Conservation (phyloP, 2,113 vertebrate genomes). For the Cololabis saira region DNA sequence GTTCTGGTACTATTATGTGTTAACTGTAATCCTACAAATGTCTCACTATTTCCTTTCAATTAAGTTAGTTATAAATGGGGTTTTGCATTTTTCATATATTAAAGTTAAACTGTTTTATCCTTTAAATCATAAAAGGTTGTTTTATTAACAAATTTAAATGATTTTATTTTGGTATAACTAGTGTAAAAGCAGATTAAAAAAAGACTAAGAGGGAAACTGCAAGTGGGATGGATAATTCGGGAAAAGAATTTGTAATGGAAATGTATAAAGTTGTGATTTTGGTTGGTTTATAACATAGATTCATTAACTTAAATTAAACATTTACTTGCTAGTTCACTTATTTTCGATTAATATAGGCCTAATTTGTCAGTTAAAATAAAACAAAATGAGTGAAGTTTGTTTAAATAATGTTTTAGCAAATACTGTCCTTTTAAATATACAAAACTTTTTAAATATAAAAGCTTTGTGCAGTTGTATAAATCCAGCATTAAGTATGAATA, state of each 20-base stretch:
- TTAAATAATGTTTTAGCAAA: constrained; percentile 94
- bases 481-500: constrained; percentile 97
- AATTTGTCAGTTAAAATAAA: constrained; percentile 99
- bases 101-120: constrained; percentile 83
- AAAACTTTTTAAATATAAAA: constrained; percentile 91
- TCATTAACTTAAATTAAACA: constrained; percentile 93
- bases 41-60: constrained; percentile 67
- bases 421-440: constrained; percentile 91
- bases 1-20: too few relatives aligned
- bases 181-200: constrained; percentile 87
- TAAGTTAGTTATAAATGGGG: constrained; percentile 73
- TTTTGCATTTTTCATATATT: constrained; percentile 82
- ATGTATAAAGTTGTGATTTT: constrained; percentile 93
- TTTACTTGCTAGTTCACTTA: constrained; percentile 90
- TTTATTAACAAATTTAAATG: constrained; percentile 86
- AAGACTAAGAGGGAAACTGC: constrained; percentile 74
- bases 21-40: constrained; percentile 51
- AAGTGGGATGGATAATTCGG: constrained; percentile 82
- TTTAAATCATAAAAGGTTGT: constrained; percentile 90
- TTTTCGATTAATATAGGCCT: constrained; percentile 94
- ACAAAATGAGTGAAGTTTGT: constrained; percentile 93
- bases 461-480: constrained; percentile 96
- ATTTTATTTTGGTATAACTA: constrained; percentile 92
- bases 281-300: constrained; percentile 95
- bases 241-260: constrained; percentile 89